Conservation (phyloP, 2,797 vertebrate genomes). For the Pagetopsis macropterus region DNA sequence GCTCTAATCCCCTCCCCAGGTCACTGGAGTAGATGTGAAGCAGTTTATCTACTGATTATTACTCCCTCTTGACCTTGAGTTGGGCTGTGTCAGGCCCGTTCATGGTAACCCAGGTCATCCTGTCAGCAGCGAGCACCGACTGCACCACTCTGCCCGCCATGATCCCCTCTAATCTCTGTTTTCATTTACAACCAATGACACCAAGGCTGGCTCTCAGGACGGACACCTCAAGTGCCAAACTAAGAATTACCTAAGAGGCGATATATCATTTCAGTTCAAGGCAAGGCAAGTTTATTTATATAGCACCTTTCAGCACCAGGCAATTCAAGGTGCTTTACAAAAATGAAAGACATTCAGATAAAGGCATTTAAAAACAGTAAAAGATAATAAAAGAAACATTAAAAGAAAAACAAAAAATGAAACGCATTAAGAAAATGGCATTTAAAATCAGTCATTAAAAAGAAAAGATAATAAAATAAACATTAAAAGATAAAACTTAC, state of each 20-base stretch:
- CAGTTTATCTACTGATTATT: conserved; percentile 66
- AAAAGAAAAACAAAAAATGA: no score
- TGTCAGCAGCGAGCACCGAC: conserved; percentile 50
- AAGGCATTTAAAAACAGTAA: no score
- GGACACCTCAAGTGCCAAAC: conserved; percentile 27
- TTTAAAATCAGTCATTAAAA: no score
- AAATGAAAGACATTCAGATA: no score
- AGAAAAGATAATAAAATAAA: no score
- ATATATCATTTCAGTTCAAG: background rate
- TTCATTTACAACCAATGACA: conserved; percentile 65
- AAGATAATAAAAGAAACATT: no score
- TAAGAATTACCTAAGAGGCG: background rate
- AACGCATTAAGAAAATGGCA: no score
- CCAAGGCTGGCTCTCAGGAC: conserved; percentile 8
- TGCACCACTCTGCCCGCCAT: conserved; percentile 40
- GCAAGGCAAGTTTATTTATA: no score
- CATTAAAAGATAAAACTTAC: no score
- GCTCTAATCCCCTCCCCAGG: conserved; percentile 20
- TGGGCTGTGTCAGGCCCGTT: conserved; percentile 38
- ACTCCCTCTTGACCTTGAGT: conserved; percentile 71
- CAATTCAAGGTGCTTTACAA: no score
- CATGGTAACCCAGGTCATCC: conserved; percentile 50
- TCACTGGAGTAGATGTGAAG: conserved; percentile 43
- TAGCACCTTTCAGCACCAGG: no score
- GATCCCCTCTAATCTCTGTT: conserved; percentile 76